Evolutionary conservation across 2,888 invertebrate genomes (phyloP).

Genomic region (Phaedon cochleariae): DNA sequence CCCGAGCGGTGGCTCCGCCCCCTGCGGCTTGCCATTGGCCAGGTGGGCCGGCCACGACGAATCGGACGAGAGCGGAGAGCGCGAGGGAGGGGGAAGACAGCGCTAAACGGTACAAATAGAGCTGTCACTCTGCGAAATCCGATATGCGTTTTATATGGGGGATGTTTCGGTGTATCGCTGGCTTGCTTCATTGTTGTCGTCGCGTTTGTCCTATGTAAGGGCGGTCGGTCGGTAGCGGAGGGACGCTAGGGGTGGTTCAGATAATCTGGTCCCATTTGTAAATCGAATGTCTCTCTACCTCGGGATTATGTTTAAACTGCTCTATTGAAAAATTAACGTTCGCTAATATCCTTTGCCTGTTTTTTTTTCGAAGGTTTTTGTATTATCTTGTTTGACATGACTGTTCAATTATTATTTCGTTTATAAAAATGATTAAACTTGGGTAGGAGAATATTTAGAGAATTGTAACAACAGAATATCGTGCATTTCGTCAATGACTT

Average conservation of each 20-base stretch:
- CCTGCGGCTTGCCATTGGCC: conserved; percentile 38
- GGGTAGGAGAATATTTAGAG: no score
- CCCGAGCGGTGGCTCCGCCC: conserved; percentile 40
- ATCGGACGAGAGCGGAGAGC: conserved; percentile 28
- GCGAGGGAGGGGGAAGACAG: conserved; percentile 28
- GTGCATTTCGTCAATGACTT: no score
- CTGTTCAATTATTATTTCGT: no score
- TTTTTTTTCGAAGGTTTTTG: no score
- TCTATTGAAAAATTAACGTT: no score
- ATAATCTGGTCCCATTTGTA: conserved; percentile 14
- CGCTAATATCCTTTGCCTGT: no score
- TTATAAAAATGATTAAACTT: no score
- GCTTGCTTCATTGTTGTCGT: conserved; percentile 30
- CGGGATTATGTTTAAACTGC: no score
- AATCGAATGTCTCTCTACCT: background rate
- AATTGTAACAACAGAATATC: no score
- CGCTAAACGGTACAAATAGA: conserved; percentile 56
- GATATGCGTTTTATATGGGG: conserved; percentile 51
- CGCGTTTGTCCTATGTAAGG: conserved; percentile 14
- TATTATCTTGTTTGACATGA: no score
- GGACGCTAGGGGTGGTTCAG: conserved; percentile 1
- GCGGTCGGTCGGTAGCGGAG: background rate
- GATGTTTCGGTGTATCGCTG: conserved; percentile 43
- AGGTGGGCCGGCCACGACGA: conserved; percentile 41
- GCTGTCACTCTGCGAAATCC: conserved; percentile 57